A percentile compares a stretch with the other conserved stretches of the same genome.
phyloP scores from a whole-genome alignment of 2,113 vertebrate species.

The Benitochromis conjunctus region DNA sequence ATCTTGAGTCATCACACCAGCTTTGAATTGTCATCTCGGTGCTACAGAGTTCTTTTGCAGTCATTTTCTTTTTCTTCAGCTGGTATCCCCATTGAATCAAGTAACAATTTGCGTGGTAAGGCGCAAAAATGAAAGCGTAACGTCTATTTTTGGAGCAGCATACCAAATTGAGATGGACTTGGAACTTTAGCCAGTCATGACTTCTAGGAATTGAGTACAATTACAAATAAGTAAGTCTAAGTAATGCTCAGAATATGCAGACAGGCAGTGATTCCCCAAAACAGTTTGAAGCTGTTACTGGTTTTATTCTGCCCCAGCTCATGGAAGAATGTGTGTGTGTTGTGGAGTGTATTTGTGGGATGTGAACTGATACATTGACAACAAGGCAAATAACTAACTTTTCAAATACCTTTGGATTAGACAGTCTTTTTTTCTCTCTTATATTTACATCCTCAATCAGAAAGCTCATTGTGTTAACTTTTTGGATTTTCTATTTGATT shows the following conservation, averaged over 20 bases:
- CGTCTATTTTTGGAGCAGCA: not conserved
- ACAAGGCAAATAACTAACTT: conserved; percentile 7
- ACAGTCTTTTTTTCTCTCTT: not conserved
- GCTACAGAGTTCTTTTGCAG: not conserved
- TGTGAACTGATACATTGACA: not conserved
- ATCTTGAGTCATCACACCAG: conserved; percentile 27
- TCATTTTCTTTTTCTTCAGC: not conserved
- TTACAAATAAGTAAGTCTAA: not conserved
- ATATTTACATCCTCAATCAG: not conserved
- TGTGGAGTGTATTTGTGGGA: not conserved
- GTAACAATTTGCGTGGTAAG: not conserved
- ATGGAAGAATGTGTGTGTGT: not conserved
- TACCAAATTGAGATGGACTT: not conserved
- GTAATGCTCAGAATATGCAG: not conserved
- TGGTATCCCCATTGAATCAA: not conserved
- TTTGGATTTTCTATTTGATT: not conserved
- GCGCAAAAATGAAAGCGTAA: not conserved
- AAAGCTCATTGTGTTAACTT: not conserved
- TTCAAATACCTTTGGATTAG: not conserved
- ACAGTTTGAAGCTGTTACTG: not conserved
- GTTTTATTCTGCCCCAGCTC: not conserved
- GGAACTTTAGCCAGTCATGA: not conserved
- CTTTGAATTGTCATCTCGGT: conserved; percentile 21
- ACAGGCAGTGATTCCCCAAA: not conserved
- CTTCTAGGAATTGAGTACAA: not conserved